Percentiles rank a stretch among this genome's conserved stretches.
Evolutionary conservation across 2,113 vertebrate genomes (phyloP).

Genomic region (Cephalopterus ornatus): DNA sequence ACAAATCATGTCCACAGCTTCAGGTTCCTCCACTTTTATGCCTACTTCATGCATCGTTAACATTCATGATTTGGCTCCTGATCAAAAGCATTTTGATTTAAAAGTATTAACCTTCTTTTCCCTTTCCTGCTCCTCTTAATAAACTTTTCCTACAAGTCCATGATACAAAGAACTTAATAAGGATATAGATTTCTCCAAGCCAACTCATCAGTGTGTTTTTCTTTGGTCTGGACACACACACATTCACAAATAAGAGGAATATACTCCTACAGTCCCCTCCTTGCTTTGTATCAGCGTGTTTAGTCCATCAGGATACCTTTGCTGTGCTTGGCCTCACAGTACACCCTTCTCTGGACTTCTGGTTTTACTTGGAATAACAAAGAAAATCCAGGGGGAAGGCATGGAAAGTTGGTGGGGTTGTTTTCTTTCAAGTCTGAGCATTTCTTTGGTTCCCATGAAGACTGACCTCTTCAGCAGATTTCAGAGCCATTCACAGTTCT

Average conservation of each 20-base stretch:
- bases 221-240: background rate
- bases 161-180: background rate
- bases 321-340: background rate
- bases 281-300: background rate
- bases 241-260: background rate
- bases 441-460: background rate
- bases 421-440: background rate
- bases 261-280: too few relatives aligned
- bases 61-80: background rate
- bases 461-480: background rate
- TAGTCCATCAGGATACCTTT: background rate
- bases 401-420: background rate
- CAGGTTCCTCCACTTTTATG: background rate
- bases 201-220: background rate
- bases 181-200: background rate
- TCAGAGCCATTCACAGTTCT: background rate
- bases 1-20: background rate
- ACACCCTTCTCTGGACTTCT: background rate
- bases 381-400: background rate
- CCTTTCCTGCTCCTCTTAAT: background rate
- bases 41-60: background rate
- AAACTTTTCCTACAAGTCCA: background rate
- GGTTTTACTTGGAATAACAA: background rate
- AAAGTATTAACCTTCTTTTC: background rate
- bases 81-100: background rate